Conservation (phyloP, 2,113 vertebrate species). For the Phrynosoma blainvillii region DNA sequence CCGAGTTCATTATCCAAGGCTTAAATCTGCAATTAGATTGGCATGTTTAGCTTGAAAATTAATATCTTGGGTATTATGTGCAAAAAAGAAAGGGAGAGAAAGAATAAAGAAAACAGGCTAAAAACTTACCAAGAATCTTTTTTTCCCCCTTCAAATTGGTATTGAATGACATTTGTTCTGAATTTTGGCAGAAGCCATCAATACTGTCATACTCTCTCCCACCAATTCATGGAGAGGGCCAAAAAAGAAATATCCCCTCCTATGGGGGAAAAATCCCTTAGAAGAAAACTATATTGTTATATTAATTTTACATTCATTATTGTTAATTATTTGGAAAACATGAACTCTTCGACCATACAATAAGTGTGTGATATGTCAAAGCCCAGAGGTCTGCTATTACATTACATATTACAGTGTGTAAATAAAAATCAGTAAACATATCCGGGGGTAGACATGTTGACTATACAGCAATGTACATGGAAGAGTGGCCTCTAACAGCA, state of each 20-base stretch:
- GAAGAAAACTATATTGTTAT: background rate
- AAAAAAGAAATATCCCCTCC: background rate
- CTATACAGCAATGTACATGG: too few relatives aligned
- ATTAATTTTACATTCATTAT: too few relatives aligned
- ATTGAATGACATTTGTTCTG: slow-evolving; percentile 41
- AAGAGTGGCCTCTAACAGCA: too few relatives aligned
- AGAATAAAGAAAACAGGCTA: slow-evolving; percentile 40
- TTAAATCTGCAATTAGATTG: slow-evolving; percentile 50
- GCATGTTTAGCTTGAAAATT: slow-evolving; percentile 57
- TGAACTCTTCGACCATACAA: background rate
- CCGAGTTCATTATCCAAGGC: background rate
- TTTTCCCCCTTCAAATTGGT: slow-evolving; percentile 11
- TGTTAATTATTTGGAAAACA: background rate
- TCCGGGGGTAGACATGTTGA: too few relatives aligned
- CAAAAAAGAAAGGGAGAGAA: slow-evolving; percentile 2
- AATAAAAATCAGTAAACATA: background rate
- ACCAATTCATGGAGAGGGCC: background rate
- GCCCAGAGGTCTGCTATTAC: background rate
- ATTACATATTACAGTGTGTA: background rate
- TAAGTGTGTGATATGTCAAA: background rate
- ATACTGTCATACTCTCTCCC: background rate
- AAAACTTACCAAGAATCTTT: slow-evolving; percentile 39
- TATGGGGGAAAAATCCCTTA: background rate
- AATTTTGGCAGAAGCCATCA: slow-evolving; percentile 7
- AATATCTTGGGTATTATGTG: slow-evolving; percentile 41